Base-by-base conservation (phyloP, 2,797 vertebrate species). In the Halcyon smyrnensis region DNA sequence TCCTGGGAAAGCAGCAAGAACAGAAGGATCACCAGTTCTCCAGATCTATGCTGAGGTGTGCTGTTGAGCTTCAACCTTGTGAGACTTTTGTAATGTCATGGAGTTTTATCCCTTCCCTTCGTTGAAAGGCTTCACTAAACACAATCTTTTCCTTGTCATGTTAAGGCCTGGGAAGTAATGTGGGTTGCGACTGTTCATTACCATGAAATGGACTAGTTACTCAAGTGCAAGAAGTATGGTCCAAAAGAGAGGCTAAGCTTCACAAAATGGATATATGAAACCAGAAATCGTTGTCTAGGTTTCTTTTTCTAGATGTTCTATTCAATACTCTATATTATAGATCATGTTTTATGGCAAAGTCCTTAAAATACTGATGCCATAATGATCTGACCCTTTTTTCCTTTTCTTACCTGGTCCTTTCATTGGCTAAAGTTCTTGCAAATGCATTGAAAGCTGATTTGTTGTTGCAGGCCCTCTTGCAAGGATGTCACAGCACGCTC, bases 21-120 rank as follows among this genome's bases (percentile, higher is more conserved):
- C 16, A 90, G 62, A 87, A 21, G 14, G 53, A 73, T 87, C 57
- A 82, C 70, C 50, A 89, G 30, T 87, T 94, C 32, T 86, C 19
- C 70, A 86, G 86, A 46, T 28, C 39, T 87, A 15, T 65, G 41
- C 17, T 4, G 10, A 54, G 24, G 62, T 92, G 69, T 78, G 27
- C 16, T 63, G 54, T 81, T 81, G 56, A 78, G 46, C 88, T 46
- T 93, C 62, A 89, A 62, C 34, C 21, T 74, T 93, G 63, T 79
- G 92, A 92, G 51, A 15, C 45, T 91, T 77, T 57, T 94, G 67
- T 60, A 75, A 39, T 24, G 12, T 59, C 50, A 57, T 68, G 82
- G 65, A 96, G 73, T 94, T 90, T 83, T 92, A 96, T 76, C 76
- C 25, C 63, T 96, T 94, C 54, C 18, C 54, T 91, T 79, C 77